Conservation (phyloP, 2,113 vertebrate genomes). For the Bubo scandiacus region DNA sequence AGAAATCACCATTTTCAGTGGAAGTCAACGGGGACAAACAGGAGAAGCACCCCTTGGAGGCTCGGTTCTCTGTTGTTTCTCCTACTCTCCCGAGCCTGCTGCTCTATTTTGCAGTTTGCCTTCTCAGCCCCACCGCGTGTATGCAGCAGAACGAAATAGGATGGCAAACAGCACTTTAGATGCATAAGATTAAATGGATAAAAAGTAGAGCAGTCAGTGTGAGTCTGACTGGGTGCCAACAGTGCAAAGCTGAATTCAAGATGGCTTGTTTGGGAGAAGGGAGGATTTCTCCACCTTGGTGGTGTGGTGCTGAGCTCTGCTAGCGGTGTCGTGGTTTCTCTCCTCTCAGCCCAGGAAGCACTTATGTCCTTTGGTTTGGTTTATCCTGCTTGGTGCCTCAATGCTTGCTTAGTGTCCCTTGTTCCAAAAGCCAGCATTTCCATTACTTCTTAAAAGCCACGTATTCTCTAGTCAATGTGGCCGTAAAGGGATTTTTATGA, state of each 20-base stretch:
- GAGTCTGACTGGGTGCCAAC: neutral
- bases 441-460: neutral
- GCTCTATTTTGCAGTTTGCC: neutral
- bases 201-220: rapidly evolving
- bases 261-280: neutral
- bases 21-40: neutral
- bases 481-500: neutral
- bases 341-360: neutral
- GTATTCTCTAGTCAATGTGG: neutral
- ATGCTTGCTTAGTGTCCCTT: neutral
- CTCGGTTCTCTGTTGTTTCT: neutral
- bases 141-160: neutral
- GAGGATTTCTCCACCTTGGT: neutral
- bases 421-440: neutral
- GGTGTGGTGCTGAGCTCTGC: neutral
- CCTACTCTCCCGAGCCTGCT: neutral
- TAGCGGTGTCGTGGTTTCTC: neutral
- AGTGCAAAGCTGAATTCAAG: neutral
- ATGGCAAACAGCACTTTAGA: neutral
- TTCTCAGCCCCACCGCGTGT: neutral
- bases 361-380: neutral
- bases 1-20: neutral
- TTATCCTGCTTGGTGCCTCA: neutral
- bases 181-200: neutral
- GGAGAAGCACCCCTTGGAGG: neutral